Evolutionary conservation across 2,888 invertebrate genomes (phyloP).

Genomic region (Eustalomyia histrio): DNA sequence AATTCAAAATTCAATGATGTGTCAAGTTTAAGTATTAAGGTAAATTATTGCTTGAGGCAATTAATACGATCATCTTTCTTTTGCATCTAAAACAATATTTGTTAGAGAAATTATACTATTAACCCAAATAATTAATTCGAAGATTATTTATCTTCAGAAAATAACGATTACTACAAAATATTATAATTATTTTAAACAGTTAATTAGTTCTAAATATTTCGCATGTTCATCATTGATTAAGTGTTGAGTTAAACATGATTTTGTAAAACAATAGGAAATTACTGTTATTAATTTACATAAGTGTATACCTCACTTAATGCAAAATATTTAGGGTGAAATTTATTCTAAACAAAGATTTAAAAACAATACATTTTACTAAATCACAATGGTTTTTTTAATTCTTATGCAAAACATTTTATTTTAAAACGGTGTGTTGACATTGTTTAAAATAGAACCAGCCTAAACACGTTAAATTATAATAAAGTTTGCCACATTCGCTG

Average conservation of each 20-base stretch:
- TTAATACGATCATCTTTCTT: constrained; percentile 33
- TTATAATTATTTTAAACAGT: too few species aligned
- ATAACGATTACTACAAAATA: constrained; percentile 14
- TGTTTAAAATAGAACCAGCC: background rate
- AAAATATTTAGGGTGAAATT: background rate
- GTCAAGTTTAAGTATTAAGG: constrained; percentile 5
- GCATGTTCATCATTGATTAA: background rate
- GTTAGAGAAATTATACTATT: constrained; percentile 1
- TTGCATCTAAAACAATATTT: background rate
- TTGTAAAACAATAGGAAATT: background rate
- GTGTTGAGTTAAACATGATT: background rate
- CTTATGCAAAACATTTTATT: constrained; percentile 5
- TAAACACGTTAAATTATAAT: background rate
- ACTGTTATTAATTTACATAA: constrained; percentile 10
- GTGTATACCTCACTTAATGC: background rate
- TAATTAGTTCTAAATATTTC: too few species aligned
- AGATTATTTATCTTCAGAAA: background rate
- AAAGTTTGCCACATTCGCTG: background rate
- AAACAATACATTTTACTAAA: background rate
- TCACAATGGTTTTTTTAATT: background rate
- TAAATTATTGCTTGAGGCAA: constrained; percentile 27
- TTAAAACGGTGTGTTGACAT: constrained; percentile 7
- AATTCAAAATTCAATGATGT: constrained; percentile 1
- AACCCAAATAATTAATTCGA: background rate
- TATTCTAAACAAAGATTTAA: background rate